Evolutionary conservation across 1,140 invertebrate genomes (phyloP), one percentile per base, ranked within the genome.

Genomic region (Paraescarpia echinospica): DNA sequence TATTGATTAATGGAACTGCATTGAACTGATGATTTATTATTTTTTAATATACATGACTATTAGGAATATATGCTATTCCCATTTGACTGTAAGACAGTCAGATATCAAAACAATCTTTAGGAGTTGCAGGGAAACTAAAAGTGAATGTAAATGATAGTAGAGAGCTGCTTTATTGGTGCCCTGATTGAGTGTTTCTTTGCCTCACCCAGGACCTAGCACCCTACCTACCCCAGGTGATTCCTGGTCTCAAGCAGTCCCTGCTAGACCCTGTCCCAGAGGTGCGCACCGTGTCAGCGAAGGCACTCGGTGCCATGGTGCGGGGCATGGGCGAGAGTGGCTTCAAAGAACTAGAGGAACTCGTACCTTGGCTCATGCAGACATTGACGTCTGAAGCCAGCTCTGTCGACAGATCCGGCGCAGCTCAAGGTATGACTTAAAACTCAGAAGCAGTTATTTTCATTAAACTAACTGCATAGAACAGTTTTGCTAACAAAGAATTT

Each of bases 301-400:
- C 99, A 31, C 96, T 99, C 8, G 99, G 99, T 77, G 98, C 99
- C 0, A 99, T 99, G 98, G 98, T 99, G 18, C 96, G 97, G 89
- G 99, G 99, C 93, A 99, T 99, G 98, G 99, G 99, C 34, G 99
- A 99, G 96, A 97, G 97, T 48, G 98, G 98, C 94, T 99, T 99
- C 96, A 98, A 99, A 33, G 96, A 96, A 88, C 94, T 96, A 8
- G 96, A 99, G 92, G 96, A 96, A 51, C 94, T 96, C 4, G 96
- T 99, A 92, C 99, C 99, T 14, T 99, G 99, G 99, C 96, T 99
- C 34, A 99, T 99, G 98, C 97, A 98, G 96, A 99, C 98, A 1
- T 96, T 99, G n/a, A 99, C 99, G 0, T 99, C 98, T 0, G 99
- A 99, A 96, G 97, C 97, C 1, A 99, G 98, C 95, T 98, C 98